Conservation (phyloP, 2,113 vertebrate species). For the Aythya baeri region DNA sequence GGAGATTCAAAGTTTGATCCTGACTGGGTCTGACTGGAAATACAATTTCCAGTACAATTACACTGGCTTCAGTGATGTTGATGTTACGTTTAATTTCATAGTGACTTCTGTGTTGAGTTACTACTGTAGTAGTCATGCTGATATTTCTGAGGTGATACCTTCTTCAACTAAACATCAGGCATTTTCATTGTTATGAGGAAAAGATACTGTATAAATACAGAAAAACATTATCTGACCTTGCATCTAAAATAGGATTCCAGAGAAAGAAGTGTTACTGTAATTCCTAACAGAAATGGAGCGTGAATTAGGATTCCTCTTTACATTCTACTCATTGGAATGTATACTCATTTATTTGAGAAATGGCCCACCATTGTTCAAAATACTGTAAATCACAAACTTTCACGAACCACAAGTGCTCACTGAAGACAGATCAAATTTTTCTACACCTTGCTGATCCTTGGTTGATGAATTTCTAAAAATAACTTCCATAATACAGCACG, state of each 20-base stretch:
- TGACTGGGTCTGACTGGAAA: not conserved
- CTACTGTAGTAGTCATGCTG: not conserved
- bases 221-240: not conserved
- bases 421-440: not conserved
- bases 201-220: not conserved
- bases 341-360: not conserved
- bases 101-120: not conserved
- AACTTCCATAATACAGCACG: not conserved
- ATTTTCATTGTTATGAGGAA: not conserved
- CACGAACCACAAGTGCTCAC: not conserved
- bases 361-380: not conserved
- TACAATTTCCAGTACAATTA: not conserved
- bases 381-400: not conserved
- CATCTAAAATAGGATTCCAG: not conserved
- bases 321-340: not conserved
- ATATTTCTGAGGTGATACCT: not conserved
- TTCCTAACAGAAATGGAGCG: not conserved
- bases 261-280: not conserved
- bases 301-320: not conserved
- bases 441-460: not conserved
- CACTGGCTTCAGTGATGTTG: not conserved
- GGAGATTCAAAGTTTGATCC: not conserved
- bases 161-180: too few relatives aligned
- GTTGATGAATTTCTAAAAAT: not conserved
- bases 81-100: not conserved